Evolutionary conservation across 2,888 invertebrate species (phyloP).

Genomic region (Eumacrocentrus americanus): DNA sequence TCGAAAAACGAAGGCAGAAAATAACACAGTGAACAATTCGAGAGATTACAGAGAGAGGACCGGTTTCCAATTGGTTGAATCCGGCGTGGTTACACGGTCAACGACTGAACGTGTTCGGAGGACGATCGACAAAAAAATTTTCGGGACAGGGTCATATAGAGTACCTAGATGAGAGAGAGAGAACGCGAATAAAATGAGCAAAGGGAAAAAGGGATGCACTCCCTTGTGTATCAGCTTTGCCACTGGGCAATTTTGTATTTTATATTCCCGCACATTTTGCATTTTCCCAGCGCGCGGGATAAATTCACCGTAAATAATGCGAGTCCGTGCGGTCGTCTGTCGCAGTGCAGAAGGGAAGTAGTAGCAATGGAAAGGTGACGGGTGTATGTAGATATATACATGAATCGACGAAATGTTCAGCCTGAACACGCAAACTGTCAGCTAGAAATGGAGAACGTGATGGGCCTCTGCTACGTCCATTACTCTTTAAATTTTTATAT

Average conservation of each 20-base stretch:
- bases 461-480: not conserved
- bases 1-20: constrained; percentile 34
- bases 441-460: not conserved
- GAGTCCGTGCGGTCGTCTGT: constrained; percentile 33
- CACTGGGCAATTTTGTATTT: constrained; percentile 46
- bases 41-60: constrained; percentile 48
- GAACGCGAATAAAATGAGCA: not conserved
- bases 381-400: not conserved
- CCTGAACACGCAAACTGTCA: constrained; percentile 8
- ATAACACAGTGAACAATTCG: constrained; percentile 51
- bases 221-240: constrained; percentile 20
- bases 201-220: not conserved
- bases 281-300: constrained; percentile 43
- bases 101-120: not conserved
- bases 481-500: constrained; percentile 1
- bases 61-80: constrained; percentile 50
- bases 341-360: constrained; percentile 28
- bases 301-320: constrained; percentile 57
- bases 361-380: constrained; percentile 19
- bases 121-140: not conserved
- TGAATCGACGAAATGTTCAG: constrained; percentile 1
- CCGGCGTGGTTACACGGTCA: constrained; percentile 26
- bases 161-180: constrained; percentile 21
- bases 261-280: constrained; percentile 46
- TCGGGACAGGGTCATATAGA: not conserved